A percentile compares a stretch with the other conserved stretches of the same genome.
Evolutionary conservation across 2,888 invertebrate genomes (phyloP).

Genomic region (Andrena bicolor): DNA sequence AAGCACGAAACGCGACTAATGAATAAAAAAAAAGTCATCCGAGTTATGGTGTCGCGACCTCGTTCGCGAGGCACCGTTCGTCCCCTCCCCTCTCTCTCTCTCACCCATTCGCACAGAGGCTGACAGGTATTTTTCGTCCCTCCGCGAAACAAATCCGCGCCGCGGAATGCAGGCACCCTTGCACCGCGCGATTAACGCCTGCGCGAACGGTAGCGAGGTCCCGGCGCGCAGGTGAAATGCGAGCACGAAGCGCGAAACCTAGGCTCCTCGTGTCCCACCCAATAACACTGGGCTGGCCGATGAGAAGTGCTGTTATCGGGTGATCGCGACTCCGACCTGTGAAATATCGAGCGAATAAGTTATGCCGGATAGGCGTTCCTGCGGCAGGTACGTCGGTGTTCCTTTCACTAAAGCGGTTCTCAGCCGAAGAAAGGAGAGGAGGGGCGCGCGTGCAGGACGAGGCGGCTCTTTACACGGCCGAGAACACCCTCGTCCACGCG

Average conservation of each 20-base stretch:
- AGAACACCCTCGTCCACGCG: conserved; percentile 48
- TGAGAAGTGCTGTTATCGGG: conserved; percentile 44
- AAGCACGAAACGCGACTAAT: conserved; percentile 31
- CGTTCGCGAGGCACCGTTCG: conserved; percentile 54
- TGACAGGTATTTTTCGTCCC: conserved; percentile 61
- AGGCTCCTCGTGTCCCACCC: not conserved
- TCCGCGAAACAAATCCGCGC: conserved; percentile 64
- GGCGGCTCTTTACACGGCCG: conserved; percentile 50
- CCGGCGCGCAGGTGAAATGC: conserved; percentile 17
- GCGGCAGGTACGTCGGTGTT: conserved; percentile 60
- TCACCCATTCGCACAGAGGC: conserved; percentile 1
- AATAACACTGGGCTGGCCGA: conserved; percentile 15
- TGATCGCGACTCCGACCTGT: conserved; percentile 28
- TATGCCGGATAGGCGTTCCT: conserved; percentile 47
- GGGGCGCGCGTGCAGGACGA: not conserved
- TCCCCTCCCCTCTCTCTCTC: not conserved
- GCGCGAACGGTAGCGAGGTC: not conserved
- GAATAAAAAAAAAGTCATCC: conserved; percentile 45
- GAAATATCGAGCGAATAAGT: conserved; percentile 58
- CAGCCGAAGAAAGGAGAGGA: conserved; percentile 21
- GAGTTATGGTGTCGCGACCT: conserved; percentile 63
- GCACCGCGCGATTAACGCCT: conserved; percentile 27
- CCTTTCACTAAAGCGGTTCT: conserved; percentile 76
- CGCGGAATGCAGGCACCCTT: conserved; percentile 75
- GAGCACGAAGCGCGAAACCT: not conserved